Percentiles rank a stretch among this genome's conserved stretches.
Evolutionary conservation across 2,888 invertebrate genomes (phyloP).

Genomic region (Erebia epiphron): DNA sequence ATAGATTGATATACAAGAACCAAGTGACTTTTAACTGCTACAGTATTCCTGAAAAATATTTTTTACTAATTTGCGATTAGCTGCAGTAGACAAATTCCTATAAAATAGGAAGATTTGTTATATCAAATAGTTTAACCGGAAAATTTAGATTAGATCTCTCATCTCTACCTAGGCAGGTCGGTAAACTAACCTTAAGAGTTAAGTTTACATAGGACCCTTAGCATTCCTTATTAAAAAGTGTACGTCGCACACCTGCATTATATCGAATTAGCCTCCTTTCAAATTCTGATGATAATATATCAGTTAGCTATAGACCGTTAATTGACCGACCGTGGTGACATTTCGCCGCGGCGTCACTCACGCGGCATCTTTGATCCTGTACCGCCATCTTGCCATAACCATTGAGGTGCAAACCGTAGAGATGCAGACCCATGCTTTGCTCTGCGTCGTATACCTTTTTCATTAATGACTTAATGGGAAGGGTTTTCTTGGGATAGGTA

Average conservation of each 20-base stretch:
- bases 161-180: neutral
- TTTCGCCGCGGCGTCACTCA: slow-evolving; percentile 69
- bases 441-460: too few relatives aligned
- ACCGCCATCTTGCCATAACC: slow-evolving; percentile 61
- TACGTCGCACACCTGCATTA: neutral
- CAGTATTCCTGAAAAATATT: too few relatives aligned
- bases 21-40: too few relatives aligned
- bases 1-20: too few relatives aligned
- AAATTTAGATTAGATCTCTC: too few relatives aligned
- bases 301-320: slow-evolving; percentile 52
- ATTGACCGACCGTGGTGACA: slow-evolving; percentile 80
- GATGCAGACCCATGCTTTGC: neutral
- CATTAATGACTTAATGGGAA: too few relatives aligned
- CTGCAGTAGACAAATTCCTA: too few relatives aligned
- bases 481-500: too few relatives aligned
- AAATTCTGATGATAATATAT: slow-evolving; percentile 26
- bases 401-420: slow-evolving; percentile 40
- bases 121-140: too few relatives aligned
- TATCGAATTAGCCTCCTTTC: slow-evolving; percentile 33
- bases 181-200: neutral
- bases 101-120: too few relatives aligned
- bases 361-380: slow-evolving; percentile 67
- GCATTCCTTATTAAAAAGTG: neutral
- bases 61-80: too few relatives aligned
- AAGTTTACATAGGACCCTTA: neutral